Conservation (phyloP, 2,888 invertebrate genomes). For the Scrobipalpa costella region DNA sequence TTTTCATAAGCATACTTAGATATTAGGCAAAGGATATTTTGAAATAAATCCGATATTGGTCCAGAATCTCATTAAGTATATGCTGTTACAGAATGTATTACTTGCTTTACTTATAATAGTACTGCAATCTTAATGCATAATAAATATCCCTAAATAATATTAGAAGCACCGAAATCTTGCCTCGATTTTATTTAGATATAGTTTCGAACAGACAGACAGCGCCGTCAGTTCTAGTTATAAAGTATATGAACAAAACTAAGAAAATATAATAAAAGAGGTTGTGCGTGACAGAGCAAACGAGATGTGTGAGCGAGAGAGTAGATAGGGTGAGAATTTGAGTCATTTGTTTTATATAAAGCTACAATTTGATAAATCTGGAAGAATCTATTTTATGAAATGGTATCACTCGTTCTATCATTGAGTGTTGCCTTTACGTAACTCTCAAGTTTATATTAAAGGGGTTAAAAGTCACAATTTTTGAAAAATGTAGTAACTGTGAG, state of each 20-base stretch:
- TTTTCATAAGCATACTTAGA: too few relatives aligned
- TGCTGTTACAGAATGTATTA: neutral
- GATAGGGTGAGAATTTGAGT: neutral
- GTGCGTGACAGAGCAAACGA: slow-evolving; percentile 60
- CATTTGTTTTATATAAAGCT: slow-evolving; percentile 2
- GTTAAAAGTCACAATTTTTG: neutral
- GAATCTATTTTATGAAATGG: neutral
- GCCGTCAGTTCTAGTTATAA: slow-evolving; percentile 6
- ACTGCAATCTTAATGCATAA: neutral
- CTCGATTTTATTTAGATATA: neutral
- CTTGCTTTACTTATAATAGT: neutral
- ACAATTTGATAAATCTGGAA: slow-evolving; percentile 10
- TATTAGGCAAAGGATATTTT: too few relatives aligned
- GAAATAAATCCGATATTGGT: too few relatives aligned
- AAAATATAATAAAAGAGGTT: slow-evolving; percentile 55
- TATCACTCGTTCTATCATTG: neutral
- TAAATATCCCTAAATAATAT: neutral
- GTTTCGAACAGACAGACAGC: slow-evolving; percentile 6
- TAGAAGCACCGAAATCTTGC: neutral
- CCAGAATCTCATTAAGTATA: too few relatives aligned
- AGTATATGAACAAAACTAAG: slow-evolving; percentile 29
- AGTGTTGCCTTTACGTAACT: slow-evolving; percentile 6
- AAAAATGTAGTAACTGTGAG: neutral
- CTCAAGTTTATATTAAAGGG: neutral
- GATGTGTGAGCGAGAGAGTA: slow-evolving; percentile 31